Percentiles rank a stretch among this genome's conserved stretches.
Conservation (phyloP, 1,140 invertebrate species). For the Phymastichus coffea region DNA sequence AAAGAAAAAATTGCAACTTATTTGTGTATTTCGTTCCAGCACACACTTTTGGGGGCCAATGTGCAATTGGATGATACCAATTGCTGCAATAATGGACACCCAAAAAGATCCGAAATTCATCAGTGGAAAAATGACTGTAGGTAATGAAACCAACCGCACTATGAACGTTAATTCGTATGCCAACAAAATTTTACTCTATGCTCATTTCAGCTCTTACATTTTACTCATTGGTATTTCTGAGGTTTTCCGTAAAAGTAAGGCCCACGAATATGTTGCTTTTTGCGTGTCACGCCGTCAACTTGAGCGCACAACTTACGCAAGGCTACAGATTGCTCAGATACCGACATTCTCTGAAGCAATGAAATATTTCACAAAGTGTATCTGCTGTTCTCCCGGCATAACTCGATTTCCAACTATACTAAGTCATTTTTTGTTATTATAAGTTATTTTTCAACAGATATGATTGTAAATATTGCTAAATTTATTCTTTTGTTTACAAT, state of each 20-base stretch:
- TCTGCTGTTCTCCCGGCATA: no score
- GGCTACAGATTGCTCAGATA: constrained; percentile 72
- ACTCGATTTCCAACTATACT: no score
- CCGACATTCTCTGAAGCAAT: constrained; percentile 55
- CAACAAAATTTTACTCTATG: neutral
- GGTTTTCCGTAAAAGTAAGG: constrained; percentile 91
- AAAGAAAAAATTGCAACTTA: neutral
- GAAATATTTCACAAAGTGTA: no score
- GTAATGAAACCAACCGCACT: no score
- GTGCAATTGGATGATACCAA: constrained; percentile 96
- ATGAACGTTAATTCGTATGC: neutral
- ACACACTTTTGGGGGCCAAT: constrained; percentile 93
- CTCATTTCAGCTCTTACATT: constrained; percentile 76
- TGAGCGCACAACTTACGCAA: constrained; percentile 83
- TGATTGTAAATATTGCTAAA: no score
- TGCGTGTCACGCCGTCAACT: constrained; percentile 92
- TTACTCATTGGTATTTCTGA: constrained; percentile 91
- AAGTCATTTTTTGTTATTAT: no score
- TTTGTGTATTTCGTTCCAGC: constrained; percentile 56
- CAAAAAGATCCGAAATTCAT: constrained; percentile 92
- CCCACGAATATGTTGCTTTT: constrained; percentile 91
- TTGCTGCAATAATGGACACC: constrained; percentile 90
- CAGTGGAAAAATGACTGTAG: constrained; percentile 95
- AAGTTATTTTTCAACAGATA: no score
- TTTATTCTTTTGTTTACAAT: no score